phyloP scores from a whole-genome alignment of 2,888 invertebrate species.

The Caenorhabditis sp. region DNA sequence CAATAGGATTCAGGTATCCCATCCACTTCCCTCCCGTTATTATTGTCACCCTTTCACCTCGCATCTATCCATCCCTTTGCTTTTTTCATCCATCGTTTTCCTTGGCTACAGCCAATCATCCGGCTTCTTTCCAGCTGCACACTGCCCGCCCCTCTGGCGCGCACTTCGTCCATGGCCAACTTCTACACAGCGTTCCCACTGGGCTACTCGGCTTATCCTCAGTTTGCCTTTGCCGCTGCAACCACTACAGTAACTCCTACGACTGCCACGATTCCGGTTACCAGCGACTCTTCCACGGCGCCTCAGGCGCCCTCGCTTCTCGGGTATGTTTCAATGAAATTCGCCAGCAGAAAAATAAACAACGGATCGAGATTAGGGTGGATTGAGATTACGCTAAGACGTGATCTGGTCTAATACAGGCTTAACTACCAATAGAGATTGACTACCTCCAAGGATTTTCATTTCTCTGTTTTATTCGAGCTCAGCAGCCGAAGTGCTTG shows the following conservation, averaged over 20 bases:
- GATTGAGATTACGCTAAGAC: conserved; percentile 65
- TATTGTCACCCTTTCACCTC: conserved; percentile 3
- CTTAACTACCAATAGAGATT: conserved; percentile 34
- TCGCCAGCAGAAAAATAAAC: conserved; percentile 6
- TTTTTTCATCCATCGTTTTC: neutral
- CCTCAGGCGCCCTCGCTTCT: conserved; percentile 16
- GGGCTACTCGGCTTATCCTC: conserved; percentile 48
- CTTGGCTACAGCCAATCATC: neutral
- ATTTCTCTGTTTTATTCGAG: neutral
- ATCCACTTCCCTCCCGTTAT: conserved; percentile 5
- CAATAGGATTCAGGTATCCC: conserved; percentile 3
- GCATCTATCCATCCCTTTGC: too few relatives aligned
- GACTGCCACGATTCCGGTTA: conserved; percentile 22
- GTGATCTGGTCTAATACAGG: conserved; percentile 39
- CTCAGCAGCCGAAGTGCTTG: too few relatives aligned
- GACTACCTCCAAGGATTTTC: conserved; percentile 6
- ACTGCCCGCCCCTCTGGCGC: conserved; percentile 34
- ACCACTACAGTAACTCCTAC: conserved; percentile 21
- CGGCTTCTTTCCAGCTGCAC: conserved; percentile 37
- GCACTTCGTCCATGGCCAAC: conserved; percentile 56
- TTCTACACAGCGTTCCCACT: conserved; percentile 60
- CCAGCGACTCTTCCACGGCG: conserved; percentile 10
- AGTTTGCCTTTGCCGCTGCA: conserved; percentile 27
- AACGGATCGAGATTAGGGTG: conserved; percentile 64
- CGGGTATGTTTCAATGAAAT: conserved; percentile 23